These are phyloP conservation scores for Platysternon megacephalum DNA, from an alignment of 2,113 vertebrate genomes.

Conservation along the genomic window DNA sequence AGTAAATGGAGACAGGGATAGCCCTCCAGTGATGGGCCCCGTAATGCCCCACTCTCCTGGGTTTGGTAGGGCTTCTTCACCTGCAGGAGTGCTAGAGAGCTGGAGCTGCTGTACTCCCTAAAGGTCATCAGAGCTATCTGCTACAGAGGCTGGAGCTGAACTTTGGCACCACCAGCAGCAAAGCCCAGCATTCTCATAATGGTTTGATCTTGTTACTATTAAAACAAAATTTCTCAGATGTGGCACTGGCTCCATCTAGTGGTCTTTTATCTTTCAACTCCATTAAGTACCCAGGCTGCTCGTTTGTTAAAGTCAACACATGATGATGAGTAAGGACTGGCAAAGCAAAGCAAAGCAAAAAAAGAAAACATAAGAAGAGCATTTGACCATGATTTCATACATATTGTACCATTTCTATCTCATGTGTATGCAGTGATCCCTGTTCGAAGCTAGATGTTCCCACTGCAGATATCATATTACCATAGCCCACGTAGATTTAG, in stretches of 20 bases:
- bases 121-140: rapidly evolving
- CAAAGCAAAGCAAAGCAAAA: background rate
- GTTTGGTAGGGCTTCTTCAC: background rate
- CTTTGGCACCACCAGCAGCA: background rate
- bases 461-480: background rate
- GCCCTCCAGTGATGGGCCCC: background rate
- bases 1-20: background rate
- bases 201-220: background rate
- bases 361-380: background rate
- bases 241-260: conserved; percentile 50
- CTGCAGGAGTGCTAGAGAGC: background rate
- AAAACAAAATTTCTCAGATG: rapidly evolving
- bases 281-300: rapidly evolving
- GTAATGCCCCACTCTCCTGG: background rate
- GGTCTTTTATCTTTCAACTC: background rate
- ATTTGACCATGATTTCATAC: background rate
- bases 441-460: background rate
- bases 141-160: background rate
- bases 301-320: background rate
- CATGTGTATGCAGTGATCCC: background rate
- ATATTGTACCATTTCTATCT: rapidly evolving
- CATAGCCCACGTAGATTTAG: background rate
- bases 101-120: background rate
- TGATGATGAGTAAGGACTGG: rapidly evolving
- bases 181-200: background rate